Base-by-base conservation (phyloP, 35 echinoderm and acorn worm genomes). In the Lytechinus pictus region DNA sequence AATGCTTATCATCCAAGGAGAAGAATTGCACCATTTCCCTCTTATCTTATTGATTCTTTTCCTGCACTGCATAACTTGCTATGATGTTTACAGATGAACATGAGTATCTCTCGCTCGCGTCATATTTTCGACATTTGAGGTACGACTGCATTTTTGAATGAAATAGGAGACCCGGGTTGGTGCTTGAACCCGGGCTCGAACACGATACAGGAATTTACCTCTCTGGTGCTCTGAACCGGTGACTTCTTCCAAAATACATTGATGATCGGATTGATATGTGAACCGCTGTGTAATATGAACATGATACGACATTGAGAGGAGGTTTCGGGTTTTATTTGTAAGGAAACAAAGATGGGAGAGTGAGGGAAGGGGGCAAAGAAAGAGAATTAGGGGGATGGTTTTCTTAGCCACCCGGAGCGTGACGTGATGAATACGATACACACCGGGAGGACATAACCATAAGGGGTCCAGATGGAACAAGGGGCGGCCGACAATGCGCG, bases 361-460 rank as follows among this genome's bases (percentile, higher is more conserved):
- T 12, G 51, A 14, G n/a, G 9, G 29, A 14, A 6, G 29, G 7
- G 27, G 11, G 28, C 0, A 52, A 14, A 33, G 44, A 52, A 9
- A 52, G 52, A 21, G 14, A 4, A 90, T 51, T 90, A 52, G 52
- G 52, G 52, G 88, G 52, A 90, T 14, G 86, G 88, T 54, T 90
- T 44, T 90, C 52, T 52, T 90, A 90, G 88, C 88, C 88, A 90
- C 88, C 88, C 88, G 88, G 88, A 90, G 88, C 88, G 88, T 33
- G 24, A 21, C 88, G 52, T 52, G 88, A 5, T 90, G 88, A 90
- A 54, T 52, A 90, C 52, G 52, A 52, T 54, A 52, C 27, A n/a
- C 16, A 8, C 9, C 44, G 88, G 29, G 88, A 79, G 88, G 88
- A 90, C 88, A 52, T 44, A 90, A 90, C 28, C 11, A 14, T 28